Evolutionary conservation across 2,888 invertebrate species (phyloP).

Genomic region (Lasioglossum vierecki): DNA sequence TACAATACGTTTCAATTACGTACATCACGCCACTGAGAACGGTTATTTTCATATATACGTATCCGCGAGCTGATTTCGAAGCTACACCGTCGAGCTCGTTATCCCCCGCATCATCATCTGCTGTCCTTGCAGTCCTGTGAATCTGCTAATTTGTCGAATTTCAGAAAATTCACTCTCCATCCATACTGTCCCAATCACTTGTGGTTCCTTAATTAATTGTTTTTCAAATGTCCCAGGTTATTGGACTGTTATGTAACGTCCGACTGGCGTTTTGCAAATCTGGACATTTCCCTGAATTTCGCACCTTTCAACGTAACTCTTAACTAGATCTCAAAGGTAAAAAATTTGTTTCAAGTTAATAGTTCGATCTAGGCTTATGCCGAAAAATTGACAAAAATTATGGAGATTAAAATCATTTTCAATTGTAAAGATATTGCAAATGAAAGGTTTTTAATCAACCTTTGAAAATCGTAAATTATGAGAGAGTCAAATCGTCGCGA

Average conservation of each 20-base stretch:
- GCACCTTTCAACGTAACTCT: not conserved
- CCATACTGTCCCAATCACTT: not conserved
- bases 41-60: not conserved
- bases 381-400: too few species aligned
- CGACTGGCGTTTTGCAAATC: not conserved
- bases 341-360: too few species aligned
- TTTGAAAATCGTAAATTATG: too few species aligned
- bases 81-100: not conserved
- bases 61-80: not conserved
- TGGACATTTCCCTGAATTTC: not conserved
- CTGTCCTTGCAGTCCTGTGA: not conserved
- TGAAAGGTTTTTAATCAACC: too few species aligned
- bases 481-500: too few species aligned
- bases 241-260: not conserved
- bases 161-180: not conserved
- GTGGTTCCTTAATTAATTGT: not conserved
- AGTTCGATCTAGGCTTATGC: too few species aligned
- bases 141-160: not conserved
- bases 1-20: slow-evolving; percentile 5
- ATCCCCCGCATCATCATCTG: not conserved
- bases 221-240: not conserved
- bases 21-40: not conserved
- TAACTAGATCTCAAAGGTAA: too few species aligned
- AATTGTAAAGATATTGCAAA: too few species aligned
- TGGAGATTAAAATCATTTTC: too few species aligned